Base-by-base conservation (phyloP, 2,888 invertebrate species). In the Rotaria macrura region DNA sequence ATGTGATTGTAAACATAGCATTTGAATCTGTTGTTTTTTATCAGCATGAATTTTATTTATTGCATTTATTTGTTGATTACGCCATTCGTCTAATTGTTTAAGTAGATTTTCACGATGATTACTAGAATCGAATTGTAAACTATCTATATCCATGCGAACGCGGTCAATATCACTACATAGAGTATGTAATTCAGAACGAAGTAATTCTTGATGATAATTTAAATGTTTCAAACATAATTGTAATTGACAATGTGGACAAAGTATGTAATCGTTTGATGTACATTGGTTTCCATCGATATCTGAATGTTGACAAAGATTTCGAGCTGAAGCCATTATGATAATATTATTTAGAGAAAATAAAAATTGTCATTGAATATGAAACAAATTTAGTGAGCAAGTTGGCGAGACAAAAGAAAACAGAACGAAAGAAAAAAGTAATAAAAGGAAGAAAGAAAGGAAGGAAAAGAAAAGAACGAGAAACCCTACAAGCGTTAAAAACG, bases 301-400 rank as follows among this genome's bases (percentile, higher is more conserved):
- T 17, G 65, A 38, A 65, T 65, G 65, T 65, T 65, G 65, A 34
- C 65, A 65, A 65, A 65, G 65, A 65, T 65, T 65, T 65, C 65
- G 29, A 34, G 65, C 65, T 65, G 65, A 65, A 29, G 65, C 65
- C 65, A 65, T 65, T 34, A 54, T 54, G 25, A 54, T 54, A 54
- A 54, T 34, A 34, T 65, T 65, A 34, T 29, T 65, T 65, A 14
- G 65, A 65, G 14, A 34, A 65, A 65, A 65, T 34, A 65, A 54
- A 65, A 65, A 65, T 65, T 29, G 55, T n/a, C 55, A 57, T 57
- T 57, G 29, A 57, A 57, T 57, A 29, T 57, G 20, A 65, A 65
- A 65, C 38, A 65, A 65, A 65, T 14, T 65, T 65, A 65, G 65
- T 65, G 34, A 65, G 65, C 10, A 20, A 65, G 34, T 65, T 34